Conservation (phyloP, 1,140 invertebrate species). For the Acromyrmex heyeri region DNA sequence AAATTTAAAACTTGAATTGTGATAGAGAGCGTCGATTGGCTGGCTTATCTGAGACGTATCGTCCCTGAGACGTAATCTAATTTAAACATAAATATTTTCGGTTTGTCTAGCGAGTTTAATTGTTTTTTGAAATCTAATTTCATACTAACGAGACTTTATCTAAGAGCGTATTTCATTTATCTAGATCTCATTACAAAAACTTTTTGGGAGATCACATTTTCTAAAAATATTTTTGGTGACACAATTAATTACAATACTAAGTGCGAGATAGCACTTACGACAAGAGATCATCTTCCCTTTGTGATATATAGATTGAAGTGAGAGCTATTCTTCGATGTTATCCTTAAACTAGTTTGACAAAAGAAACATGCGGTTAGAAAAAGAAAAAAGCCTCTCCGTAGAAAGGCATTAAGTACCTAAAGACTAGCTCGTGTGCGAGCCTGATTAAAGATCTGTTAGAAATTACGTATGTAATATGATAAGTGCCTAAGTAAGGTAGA, state of each 20-base stretch:
- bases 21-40: slow-evolving; percentile 4
- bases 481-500: slow-evolving; percentile 74
- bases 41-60: slow-evolving; percentile 12
- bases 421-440: slow-evolving; percentile 52
- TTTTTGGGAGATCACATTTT: slow-evolving; percentile 20
- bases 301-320: slow-evolving; percentile 44
- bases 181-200: background rate
- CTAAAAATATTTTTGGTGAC: slow-evolving; percentile 22
- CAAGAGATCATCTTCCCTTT: background rate
- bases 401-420: slow-evolving; percentile 72
- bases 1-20: background rate
- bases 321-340: slow-evolving; percentile 63
- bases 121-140: slow-evolving; percentile 43
- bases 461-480: slow-evolving; percentile 60
- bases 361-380: slow-evolving; percentile 76
- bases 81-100: slow-evolving; percentile 4
- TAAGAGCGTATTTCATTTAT: background rate
- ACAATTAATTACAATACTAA: slow-evolving; percentile 39
- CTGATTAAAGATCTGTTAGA: slow-evolving; percentile 67
- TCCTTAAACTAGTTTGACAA: slow-evolving; percentile 74
- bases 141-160: background rate
- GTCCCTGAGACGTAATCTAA: slow-evolving; percentile 61
- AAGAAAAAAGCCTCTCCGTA: slow-evolving; percentile 54
- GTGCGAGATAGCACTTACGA: background rate
- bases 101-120: slow-evolving; percentile 4